Conservation (phyloP, 2,888 invertebrate species). For the Netelia virgata region DNA sequence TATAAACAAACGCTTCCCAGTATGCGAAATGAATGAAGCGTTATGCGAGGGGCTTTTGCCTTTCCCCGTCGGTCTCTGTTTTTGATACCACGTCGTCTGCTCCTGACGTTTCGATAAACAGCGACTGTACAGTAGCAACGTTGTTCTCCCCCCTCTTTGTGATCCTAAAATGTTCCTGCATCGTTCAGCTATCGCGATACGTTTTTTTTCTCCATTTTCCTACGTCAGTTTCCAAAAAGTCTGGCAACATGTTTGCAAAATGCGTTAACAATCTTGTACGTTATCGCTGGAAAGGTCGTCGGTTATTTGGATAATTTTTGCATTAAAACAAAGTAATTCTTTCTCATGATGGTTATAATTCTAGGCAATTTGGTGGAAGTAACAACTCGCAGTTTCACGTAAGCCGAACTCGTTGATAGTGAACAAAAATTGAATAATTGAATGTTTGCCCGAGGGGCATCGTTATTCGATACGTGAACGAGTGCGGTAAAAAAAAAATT, state of each 20-base stretch:
- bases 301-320: no score
- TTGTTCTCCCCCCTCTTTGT: conserved; percentile 29
- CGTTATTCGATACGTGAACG: no score
- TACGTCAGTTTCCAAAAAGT: conserved; percentile 26
- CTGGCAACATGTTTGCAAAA: not conserved
- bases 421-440: no score
- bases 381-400: no score
- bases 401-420: no score
- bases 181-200: conserved; percentile 47
- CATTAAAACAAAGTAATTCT: no score
- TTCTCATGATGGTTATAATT: no score
- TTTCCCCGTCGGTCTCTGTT: conserved; percentile 63
- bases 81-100: conserved; percentile 74
- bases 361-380: no score
- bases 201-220: conserved; percentile 72
- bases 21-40: conserved; percentile 76
- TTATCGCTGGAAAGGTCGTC: no score
- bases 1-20: conserved; percentile 72
- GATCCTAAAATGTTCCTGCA: conserved; percentile 35
- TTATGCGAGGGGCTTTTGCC: conserved; percentile 65
- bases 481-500: no score
- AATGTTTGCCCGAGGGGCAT: no score
- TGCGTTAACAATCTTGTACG: not conserved
- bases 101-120: conserved; percentile 83
- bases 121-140: conserved; percentile 70